phyloP scores from a whole-genome alignment of 1,140 invertebrate genomes.

The Drosophila rhopaloa region DNA sequence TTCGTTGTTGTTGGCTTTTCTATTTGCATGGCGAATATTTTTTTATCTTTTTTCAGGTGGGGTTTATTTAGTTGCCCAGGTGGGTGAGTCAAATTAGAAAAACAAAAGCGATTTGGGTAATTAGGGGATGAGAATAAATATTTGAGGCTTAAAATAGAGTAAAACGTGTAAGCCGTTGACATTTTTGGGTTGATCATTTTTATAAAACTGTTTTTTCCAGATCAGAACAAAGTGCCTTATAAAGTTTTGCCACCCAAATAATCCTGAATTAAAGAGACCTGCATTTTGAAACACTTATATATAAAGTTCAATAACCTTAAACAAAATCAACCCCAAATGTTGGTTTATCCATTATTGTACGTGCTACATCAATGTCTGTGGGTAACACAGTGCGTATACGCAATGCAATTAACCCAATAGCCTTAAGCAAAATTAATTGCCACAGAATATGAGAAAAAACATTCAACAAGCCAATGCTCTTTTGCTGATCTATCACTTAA shows the following conservation, averaged over 20 bases:
- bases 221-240: too few species aligned
- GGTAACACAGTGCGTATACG: slow-evolving; percentile 50
- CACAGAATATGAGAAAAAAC: slow-evolving; percentile 21
- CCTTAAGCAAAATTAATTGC: slow-evolving; percentile 49
- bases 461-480: slow-evolving; percentile 9
- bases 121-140: not conserved
- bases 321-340: slow-evolving; percentile 1
- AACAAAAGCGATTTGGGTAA: slow-evolving; percentile 1
- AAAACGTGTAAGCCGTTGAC: not conserved
- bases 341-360: not conserved
- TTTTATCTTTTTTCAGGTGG: slow-evolving; percentile 15
- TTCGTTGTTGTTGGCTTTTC: slow-evolving; percentile 30
- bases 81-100: slow-evolving; percentile 34
- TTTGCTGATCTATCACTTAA: slow-evolving; percentile 14
- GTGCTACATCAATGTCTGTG: slow-evolving; percentile 24
- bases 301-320: not conserved
- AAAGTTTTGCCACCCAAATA: too few species aligned
- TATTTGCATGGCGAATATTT: slow-evolving; percentile 51
- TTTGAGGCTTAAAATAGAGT: not conserved
- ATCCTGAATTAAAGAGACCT: too few species aligned
- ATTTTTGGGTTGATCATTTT: not conserved
- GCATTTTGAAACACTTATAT: too few species aligned
- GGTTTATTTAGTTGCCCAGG: slow-evolving; percentile 16
- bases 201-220: not conserved
- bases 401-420: slow-evolving; percentile 60